A percentile compares a stretch with the other conserved stretches of the same genome.
Conservation (phyloP, 1,140 invertebrate species). For the Ostrea edulis region DNA sequence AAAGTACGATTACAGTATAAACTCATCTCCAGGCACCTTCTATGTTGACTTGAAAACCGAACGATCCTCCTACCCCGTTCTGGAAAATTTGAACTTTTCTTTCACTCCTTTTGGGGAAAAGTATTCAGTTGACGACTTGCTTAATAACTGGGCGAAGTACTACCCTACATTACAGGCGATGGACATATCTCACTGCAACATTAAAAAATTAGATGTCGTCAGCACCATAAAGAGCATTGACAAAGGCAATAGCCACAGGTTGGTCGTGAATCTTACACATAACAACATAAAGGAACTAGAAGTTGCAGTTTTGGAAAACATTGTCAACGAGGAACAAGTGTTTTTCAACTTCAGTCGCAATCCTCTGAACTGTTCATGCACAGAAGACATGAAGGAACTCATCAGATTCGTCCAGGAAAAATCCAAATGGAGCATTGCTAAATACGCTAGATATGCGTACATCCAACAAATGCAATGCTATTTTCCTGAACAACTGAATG, state of each 20-base stretch:
- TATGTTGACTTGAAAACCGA: constrained; percentile 54
- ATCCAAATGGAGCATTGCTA: constrained; percentile 34
- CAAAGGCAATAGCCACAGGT: constrained; percentile 46
- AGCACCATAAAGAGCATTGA: neutral
- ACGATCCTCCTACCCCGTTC: constrained; percentile 51
- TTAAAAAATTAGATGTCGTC: constrained; percentile 55
- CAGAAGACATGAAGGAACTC: constrained; percentile 53
- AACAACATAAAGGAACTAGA: constrained; percentile 53
- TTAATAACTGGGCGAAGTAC: constrained; percentile 56
- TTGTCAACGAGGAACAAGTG: constrained; percentile 18
- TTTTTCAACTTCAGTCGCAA: constrained; percentile 62
- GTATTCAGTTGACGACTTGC: constrained; percentile 32
- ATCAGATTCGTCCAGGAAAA: constrained; percentile 51
- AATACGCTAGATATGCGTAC: constrained; percentile 58
- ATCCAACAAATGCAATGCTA: constrained; percentile 57
- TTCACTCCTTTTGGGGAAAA: constrained; percentile 52
- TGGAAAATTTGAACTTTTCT: constrained; percentile 59
- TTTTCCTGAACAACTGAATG: constrained; percentile 48
- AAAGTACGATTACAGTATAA: constrained; percentile 53
- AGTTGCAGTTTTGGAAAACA: constrained; percentile 37
- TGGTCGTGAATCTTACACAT: constrained; percentile 59
- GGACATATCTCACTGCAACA: constrained; percentile 63
- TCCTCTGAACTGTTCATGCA: constrained; percentile 63
- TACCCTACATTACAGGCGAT: constrained; percentile 61
- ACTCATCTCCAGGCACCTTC: constrained; percentile 48